A percentile compares a stretch with the other conserved stretches of the same genome.
Evolutionary conservation across 30 jellyfish, hydroid and myxozoan species (phyloP).

Genomic region (Clytia hemisphaerica): DNA sequence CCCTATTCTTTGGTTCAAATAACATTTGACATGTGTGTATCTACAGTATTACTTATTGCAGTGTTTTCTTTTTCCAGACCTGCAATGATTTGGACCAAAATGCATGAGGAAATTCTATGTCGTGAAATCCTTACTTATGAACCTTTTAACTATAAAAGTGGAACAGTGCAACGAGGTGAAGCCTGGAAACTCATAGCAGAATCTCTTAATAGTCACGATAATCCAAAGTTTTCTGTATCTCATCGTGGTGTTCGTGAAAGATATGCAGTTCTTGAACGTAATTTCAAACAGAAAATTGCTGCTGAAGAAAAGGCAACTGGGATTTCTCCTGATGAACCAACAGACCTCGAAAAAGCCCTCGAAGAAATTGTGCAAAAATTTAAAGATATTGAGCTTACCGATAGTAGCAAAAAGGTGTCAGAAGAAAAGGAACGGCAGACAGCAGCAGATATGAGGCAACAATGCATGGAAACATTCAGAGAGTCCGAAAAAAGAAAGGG

Average conservation of each 20-base stretch:
- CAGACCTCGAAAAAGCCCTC: constrained; percentile 31
- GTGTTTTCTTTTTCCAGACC: too few species aligned
- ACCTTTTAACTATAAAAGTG: constrained; percentile 10
- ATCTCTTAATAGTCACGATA: neutral
- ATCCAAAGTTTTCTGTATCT: constrained; percentile 7
- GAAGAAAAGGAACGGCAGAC: too few species aligned
- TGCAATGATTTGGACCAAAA: constrained; percentile 12
- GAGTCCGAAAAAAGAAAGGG: too few species aligned
- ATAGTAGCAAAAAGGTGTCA: too few species aligned
- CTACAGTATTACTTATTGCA: too few species aligned
- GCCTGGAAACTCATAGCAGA: constrained; percentile 13
- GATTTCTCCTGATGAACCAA: neutral
- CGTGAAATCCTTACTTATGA: neutral
- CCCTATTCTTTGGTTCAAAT: too few species aligned
- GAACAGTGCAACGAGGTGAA: constrained; percentile 5
- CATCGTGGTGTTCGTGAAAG: constrained; percentile 16
- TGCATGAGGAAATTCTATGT: neutral
- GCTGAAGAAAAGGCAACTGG: constrained; percentile 18
- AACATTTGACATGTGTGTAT: too few species aligned
- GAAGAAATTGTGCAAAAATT: too few species aligned
- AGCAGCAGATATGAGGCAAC: too few species aligned
- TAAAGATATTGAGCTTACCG: too few species aligned
- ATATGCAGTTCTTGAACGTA: constrained; percentile 9
- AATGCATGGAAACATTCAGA: too few species aligned
- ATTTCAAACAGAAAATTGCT: neutral